Conservation (phyloP, 2,888 invertebrate genomes). For the Lasioglossum malachurum region DNA sequence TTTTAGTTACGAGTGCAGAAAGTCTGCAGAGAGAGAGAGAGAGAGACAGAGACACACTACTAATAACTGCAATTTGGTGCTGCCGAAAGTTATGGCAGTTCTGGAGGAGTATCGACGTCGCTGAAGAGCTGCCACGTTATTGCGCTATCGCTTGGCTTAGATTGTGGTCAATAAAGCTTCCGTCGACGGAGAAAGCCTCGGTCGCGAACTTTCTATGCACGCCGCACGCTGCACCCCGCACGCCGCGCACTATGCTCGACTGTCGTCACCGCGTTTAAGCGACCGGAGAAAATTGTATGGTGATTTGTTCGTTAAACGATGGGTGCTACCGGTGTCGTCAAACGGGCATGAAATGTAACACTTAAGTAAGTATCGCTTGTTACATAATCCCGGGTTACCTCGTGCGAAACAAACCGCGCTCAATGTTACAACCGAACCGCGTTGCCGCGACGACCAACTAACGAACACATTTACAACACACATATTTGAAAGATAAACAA, state of each 20-base stretch:
- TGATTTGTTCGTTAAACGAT: conserved; percentile 69
- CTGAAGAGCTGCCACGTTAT: conserved; percentile 27
- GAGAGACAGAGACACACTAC: no score
- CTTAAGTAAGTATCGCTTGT: conserved; percentile 3
- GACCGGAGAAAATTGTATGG: conserved; percentile 71
- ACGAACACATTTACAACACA: no score
- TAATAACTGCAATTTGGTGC: not conserved
- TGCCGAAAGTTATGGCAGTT: not conserved
- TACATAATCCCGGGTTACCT: not conserved
- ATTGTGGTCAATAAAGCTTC: conserved; percentile 22
- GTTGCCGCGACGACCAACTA: no score
- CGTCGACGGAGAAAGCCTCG: conserved; percentile 30
- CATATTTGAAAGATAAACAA: no score
- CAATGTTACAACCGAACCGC: not conserved
- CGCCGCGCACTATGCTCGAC: conserved; percentile 49
- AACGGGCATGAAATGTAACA: conserved; percentile 18
- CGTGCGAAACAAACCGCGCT: not conserved
- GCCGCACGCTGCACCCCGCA: conserved; percentile 1
- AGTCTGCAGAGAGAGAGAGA: not conserved
- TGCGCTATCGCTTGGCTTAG: conserved; percentile 3
- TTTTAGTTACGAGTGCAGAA: not conserved
- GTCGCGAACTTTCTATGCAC: conserved; percentile 23
- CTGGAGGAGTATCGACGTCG: not conserved
- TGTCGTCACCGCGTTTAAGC: conserved; percentile 72
- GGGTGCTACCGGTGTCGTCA: conserved; percentile 45